Conservation (phyloP, 1,140 invertebrate genomes). For the Penaeus indicus region DNA sequence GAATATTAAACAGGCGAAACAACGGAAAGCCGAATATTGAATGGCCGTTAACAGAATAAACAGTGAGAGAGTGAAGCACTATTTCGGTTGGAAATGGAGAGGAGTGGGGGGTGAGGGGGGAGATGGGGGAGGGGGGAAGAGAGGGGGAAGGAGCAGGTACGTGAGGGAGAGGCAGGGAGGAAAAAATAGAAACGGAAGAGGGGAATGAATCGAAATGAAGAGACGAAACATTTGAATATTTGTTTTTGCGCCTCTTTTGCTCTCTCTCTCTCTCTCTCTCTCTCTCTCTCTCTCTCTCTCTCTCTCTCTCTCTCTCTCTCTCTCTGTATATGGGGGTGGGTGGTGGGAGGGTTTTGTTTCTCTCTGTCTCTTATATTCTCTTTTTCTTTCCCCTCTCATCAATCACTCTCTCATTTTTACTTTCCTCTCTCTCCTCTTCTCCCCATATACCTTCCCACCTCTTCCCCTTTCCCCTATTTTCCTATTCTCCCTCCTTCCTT, state of each 20-base stretch:
- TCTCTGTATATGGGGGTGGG: neutral
- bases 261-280: neutral
- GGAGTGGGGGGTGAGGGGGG: too few relatives aligned
- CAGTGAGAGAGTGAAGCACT: too few relatives aligned
- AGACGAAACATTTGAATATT: neutral
- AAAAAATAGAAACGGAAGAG: neutral
- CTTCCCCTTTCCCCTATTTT: too few relatives aligned
- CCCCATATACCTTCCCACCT: too few relatives aligned
- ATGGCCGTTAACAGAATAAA: too few relatives aligned
- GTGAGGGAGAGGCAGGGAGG: neutral
- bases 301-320: constrained; percentile 15
- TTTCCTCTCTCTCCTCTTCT: too few relatives aligned
- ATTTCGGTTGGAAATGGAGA: too few relatives aligned
- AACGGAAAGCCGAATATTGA: too few relatives aligned
- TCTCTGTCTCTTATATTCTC: neutral
- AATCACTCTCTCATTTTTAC: neutral
- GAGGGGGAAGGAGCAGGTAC: neutral
- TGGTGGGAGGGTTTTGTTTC: too few relatives aligned
- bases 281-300: constrained; percentile 7
- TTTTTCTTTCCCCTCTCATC: neutral
- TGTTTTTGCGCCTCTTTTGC: neutral
- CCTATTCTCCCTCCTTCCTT: too few relatives aligned
- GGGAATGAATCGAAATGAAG: neutral
- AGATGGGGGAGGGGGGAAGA: neutral
- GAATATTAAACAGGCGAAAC: too few relatives aligned